phyloP scores from a whole-genome alignment of 1,140 invertebrate genomes.

The Aphaenogaster ashmeadi region DNA sequence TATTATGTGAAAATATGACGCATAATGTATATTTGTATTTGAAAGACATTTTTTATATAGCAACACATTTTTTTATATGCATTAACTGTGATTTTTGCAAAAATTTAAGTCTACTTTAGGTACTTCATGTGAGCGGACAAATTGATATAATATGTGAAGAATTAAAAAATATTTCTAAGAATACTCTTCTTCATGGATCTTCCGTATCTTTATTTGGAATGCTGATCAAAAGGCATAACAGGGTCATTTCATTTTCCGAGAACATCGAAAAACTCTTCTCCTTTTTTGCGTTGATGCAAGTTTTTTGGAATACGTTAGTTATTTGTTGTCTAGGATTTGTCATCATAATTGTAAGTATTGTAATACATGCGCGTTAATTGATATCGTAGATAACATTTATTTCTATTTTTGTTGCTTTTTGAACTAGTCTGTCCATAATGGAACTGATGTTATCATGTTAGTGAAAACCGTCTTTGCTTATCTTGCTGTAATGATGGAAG shows the following conservation, averaged over 20 bases:
- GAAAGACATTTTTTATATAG: too few relatives aligned
- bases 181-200: not conserved
- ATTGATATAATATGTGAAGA: too few relatives aligned
- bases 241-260: constrained; percentile 16
- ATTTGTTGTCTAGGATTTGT: not conserved
- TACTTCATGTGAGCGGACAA: too few relatives aligned
- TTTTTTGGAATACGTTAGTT: too few relatives aligned
- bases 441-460: not conserved
- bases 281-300: too few relatives aligned
- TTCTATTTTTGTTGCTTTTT: not conserved
- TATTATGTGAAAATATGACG: constrained; percentile 18
- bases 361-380: not conserved
- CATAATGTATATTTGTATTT: too few relatives aligned
- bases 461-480: constrained; percentile 2
- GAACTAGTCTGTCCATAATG: constrained; percentile 21
- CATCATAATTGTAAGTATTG: constrained; percentile 36
- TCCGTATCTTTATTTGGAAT: not conserved
- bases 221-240: constrained; percentile 33
- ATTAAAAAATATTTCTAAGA: not conserved
- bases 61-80: not conserved
- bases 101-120: too few relatives aligned
- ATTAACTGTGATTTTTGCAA: too few relatives aligned
- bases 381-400: not conserved
- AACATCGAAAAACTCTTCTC: not conserved
- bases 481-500: constrained; percentile 18